Percentiles rank a stretch among this genome's conserved stretches.
Conservation (phyloP, 1,140 invertebrate species). For the Paraescarpia echinospica region DNA sequence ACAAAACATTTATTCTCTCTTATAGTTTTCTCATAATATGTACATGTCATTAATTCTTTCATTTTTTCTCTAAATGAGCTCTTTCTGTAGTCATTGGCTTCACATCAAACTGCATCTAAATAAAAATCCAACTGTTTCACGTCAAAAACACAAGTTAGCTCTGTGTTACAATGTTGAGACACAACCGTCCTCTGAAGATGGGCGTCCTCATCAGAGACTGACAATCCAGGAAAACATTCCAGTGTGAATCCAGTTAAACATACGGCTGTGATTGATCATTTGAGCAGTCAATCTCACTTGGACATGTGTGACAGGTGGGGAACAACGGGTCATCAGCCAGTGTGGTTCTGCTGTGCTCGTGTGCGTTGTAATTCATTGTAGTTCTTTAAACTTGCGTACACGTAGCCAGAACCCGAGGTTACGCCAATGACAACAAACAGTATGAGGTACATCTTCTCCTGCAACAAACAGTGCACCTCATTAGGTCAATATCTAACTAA, state of each 20-base stretch:
- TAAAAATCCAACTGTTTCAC: background rate
- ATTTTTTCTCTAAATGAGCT: background rate
- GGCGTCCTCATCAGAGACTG: background rate
- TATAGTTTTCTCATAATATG: background rate
- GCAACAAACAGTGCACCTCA: background rate
- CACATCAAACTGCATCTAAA: background rate
- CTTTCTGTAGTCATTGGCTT: background rate
- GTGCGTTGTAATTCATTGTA: background rate
- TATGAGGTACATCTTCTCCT: background rate
- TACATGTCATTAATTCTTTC: background rate
- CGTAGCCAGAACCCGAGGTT: background rate
- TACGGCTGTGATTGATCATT: background rate
- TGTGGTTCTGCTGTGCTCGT: background rate
- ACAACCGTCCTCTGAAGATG: background rate
- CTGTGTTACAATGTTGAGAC: background rate
- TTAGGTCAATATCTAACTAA: background rate
- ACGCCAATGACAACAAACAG: background rate
- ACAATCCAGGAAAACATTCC: background rate
- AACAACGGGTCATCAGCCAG: background rate
- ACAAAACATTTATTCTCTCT: background rate
- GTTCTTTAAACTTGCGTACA: background rate
- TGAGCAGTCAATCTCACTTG: background rate
- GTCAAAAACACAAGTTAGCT: background rate
- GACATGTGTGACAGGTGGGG: background rate
- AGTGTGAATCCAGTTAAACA: background rate